Percentiles rank a stretch among this genome's conserved stretches.
Conservation (phyloP, 2,113 vertebrate genomes). For the Podarcis raffonei region DNA sequence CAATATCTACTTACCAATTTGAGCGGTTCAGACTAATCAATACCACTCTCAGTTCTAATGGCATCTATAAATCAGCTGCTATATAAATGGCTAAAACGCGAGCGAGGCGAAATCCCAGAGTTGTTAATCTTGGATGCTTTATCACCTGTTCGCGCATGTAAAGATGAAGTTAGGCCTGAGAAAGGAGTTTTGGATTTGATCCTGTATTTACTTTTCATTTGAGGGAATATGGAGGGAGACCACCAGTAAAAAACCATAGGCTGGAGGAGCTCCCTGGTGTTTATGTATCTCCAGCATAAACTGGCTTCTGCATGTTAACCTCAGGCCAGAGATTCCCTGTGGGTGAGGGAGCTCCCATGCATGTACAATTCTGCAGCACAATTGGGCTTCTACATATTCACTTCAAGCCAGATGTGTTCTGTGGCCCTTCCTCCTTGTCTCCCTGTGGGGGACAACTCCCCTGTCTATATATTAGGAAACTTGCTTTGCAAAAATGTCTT, state of each 20-base stretch:
- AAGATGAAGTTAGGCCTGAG: neutral
- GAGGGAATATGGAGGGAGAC: neutral
- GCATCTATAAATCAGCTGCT: neutral
- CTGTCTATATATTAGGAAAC: too few species aligned
- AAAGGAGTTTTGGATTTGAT: neutral
- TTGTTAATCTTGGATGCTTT: neutral
- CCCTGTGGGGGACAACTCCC: too few species aligned
- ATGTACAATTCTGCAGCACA: too few species aligned
- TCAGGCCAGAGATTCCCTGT: too few species aligned
- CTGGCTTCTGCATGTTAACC: too few species aligned
- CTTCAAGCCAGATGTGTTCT: too few species aligned
- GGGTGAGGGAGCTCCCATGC: too few species aligned
- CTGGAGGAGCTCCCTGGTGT: neutral
- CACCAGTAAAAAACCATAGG: neutral
- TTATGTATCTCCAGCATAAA: neutral
- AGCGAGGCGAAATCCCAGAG: neutral
- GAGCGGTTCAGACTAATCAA: neutral
- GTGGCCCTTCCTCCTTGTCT: too few species aligned
- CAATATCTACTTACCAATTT: neutral
- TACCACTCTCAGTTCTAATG: neutral
- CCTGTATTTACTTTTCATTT: neutral
- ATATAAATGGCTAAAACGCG: neutral
- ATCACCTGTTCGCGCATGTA: neutral
- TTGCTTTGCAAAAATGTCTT: too few species aligned
- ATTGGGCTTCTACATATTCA: too few species aligned